Conservation (phyloP, 2,113 vertebrate species). For the Bubalus kerabau region DNA sequence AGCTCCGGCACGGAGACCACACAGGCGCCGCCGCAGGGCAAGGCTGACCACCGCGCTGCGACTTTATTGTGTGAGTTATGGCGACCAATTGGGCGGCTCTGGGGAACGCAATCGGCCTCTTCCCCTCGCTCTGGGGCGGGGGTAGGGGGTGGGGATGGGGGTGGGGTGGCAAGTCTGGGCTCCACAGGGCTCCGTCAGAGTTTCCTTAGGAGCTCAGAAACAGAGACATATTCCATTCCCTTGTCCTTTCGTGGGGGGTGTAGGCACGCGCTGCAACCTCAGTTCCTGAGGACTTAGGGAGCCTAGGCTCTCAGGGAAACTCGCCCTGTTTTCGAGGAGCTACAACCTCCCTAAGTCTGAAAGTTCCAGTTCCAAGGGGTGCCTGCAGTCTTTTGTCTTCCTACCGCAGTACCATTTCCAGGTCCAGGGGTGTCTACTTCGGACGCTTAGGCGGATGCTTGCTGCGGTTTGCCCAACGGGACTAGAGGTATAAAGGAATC, state of each 20-base stretch:
- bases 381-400: neutral
- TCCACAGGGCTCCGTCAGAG: neutral
- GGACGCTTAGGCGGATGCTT: neutral
- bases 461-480: neutral
- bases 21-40: conserved; percentile 82
- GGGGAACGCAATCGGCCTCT: conserved; percentile 68
- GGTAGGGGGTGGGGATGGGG: neutral
- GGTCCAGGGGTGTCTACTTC: neutral
- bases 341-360: neutral
- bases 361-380: neutral
- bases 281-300: neutral
- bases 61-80: conserved; percentile 86
- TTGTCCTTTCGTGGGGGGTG: neutral
- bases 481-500: neutral
- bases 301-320: neutral
- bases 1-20: conserved; percentile 76
- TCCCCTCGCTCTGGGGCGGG: conserved; percentile 10
- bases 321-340: neutral
- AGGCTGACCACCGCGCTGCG: conserved; percentile 78
- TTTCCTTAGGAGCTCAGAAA: neutral
- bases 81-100: conserved; percentile 77
- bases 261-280: neutral
- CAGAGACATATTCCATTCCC: neutral
- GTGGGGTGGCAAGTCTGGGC: neutral
- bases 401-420: neutral